Evolutionary conservation across 2,888 invertebrate genomes (phyloP), one percentile per base, ranked within the genome.

Genomic region (Nebria salina): DNA sequence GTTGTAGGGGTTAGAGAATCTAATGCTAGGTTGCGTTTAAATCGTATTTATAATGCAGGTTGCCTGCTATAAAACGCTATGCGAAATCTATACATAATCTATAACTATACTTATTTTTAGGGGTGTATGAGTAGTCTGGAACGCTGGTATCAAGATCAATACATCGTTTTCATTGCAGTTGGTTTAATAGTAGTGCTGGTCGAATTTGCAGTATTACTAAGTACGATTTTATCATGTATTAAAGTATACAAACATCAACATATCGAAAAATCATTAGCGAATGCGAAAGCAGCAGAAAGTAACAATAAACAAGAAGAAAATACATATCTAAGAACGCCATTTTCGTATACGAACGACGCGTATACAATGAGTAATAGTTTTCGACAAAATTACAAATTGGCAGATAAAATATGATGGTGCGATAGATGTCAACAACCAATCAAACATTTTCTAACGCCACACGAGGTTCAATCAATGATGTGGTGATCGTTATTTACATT

Each of bases 91-190:
- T 54, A 8, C 54, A 54, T 82, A 54, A 65, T 64, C 75, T 75
- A 65, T 76, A 66, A 79, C 76, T 81, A 83, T 77, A 82, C 77
- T 82, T 83, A 74, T 82, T 86, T 90, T 68, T 88, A 94, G 94
- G 94, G 95, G 26, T 96, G 95, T 84, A 88, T 93, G 72, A 91
- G 90, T 43, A 91, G 91, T 86, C 88, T 96, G 79, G 94, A 95
- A 87, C 91, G 92, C 82, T 95, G 95, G 95, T 94, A 94, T 86
- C 92, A 94, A 81, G 92, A 94, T 82, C 95, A 95, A 84, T 95
- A 94, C 84, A 87, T 93, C 41, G 89, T 94, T 65, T 92, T 95
- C 84, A 90, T 95, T 85, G 90, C 91, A 4, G 91, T 92, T 25
- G 91, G 94, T 25, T 90, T 95, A 77, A 89, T 93, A 1, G 89